A percentile compares a stretch with the other conserved stretches of the same genome.
Conservation (phyloP, 2,113 vertebrate genomes). For the Seriola rivoliana region DNA sequence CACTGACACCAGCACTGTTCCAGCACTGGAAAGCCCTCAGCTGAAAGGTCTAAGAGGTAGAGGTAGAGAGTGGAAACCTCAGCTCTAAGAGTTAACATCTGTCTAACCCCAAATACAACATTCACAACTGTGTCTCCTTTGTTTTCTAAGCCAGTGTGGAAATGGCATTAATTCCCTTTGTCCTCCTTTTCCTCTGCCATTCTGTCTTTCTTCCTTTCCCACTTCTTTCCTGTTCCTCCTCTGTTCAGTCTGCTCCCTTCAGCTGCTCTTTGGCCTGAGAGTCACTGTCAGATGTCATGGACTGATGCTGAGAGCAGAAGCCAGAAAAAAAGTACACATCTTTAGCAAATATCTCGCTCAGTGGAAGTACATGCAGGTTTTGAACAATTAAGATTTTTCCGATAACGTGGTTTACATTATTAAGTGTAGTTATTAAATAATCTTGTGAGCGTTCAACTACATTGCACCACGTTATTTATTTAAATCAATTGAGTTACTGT, state of each 20-base stretch:
- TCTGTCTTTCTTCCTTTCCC: conserved; percentile 66
- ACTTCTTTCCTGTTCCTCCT: conserved; percentile 72
- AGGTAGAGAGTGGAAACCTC: conserved; percentile 46
- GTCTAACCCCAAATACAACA: conserved; percentile 22
- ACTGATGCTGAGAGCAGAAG: conserved; percentile 16
- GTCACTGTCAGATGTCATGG: conserved; percentile 29
- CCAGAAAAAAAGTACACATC: not conserved
- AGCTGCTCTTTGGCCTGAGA: conserved; percentile 61
- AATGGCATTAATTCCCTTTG: conserved; percentile 69
- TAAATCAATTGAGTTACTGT: not conserved
- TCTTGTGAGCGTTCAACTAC: not conserved
- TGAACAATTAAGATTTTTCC: not conserved
- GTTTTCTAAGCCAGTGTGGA: conserved; percentile 50
- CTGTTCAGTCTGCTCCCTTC: conserved; percentile 44
- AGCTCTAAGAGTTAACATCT: conserved; percentile 61
- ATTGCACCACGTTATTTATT: not conserved
- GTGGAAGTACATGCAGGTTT: not conserved
- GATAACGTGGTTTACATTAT: not conserved
- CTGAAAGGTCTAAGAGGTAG: conserved; percentile 22
- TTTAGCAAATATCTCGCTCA: not conserved
- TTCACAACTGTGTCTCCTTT: conserved; percentile 51
- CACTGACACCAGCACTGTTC: conserved; percentile 32
- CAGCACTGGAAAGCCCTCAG: conserved; percentile 54
- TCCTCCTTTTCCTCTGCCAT: conserved; percentile 55
- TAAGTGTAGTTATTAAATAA: not conserved